Conservation (phyloP, 2,113 vertebrate genomes). For the Murina feae region DNA sequence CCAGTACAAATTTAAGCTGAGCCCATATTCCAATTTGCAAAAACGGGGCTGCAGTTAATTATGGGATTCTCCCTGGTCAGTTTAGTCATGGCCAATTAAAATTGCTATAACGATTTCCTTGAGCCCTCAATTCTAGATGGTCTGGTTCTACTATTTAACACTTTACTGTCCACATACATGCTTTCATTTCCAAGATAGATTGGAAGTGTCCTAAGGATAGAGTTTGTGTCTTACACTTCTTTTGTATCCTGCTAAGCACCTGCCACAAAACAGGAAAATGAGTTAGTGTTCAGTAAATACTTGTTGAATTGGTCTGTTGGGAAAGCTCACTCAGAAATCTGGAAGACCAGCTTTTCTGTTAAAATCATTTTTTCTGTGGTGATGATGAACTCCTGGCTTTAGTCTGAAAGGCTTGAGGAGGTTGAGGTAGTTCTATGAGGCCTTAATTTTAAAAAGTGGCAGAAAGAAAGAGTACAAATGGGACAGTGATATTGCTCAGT, state of each 20-base stretch:
- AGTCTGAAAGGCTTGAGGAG: background rate
- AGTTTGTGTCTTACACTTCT: background rate
- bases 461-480: background rate
- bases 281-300: background rate
- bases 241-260: background rate
- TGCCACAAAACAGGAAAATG: background rate
- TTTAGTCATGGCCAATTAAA: constrained; percentile 41
- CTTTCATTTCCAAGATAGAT: constrained; percentile 9
- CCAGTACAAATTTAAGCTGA: constrained; percentile 27
- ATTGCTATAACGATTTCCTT: background rate
- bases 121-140: constrained; percentile 14
- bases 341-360: background rate
- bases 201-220: background rate
- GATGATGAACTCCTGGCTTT: background rate
- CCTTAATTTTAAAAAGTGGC: background rate
- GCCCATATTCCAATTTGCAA: constrained; percentile 2
- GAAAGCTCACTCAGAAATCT: background rate
- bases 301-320: background rate
- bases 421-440: background rate
- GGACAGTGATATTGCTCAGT: background rate
- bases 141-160: background rate
- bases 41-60: background rate
- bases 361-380: background rate
- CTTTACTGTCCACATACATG: background rate
- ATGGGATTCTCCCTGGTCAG: background rate